Base-by-base conservation (phyloP, 2,113 vertebrate species). In the Megaceryle torquata region DNA sequence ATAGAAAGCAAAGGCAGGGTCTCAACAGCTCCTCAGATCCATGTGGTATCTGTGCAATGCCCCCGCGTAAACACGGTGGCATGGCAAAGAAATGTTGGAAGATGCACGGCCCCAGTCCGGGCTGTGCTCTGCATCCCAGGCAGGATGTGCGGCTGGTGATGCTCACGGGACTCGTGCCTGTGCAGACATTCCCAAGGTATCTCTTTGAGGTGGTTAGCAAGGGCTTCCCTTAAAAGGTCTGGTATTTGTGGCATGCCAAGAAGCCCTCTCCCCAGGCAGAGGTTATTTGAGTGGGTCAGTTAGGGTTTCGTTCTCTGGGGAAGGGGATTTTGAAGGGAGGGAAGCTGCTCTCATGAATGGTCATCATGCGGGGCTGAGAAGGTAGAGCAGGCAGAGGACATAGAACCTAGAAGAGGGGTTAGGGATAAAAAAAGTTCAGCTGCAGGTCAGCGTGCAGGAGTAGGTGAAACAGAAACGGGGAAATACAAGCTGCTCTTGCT, bases 201-300 rank as follows among this genome's bases (percentile, higher is more conserved):
- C 76, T 67, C 20, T 50, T 50, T 0, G 0, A 0, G 6, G 59
- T 24, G 33, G 10, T 51, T 43, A 54, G 29, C 75, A 5, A 63
- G 48, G 72, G 37, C 76, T 96, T 75, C 72, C 96, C 96, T 95
- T 97, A 96, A 95, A 96, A 96, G 96, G 95, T 10, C 57, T 94
- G 96, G 95, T 89, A 96, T 97, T 79, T 10, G 4, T 0, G 44
- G 94, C 84, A 92, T 54, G 91, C 37, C 16, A 3, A 85, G 82
- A 39, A 92, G 68, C 64, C 88, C 89, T 94, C 82, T 95, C 76
- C 96, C 77, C 76, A 78, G 37, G 41, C 70, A 71, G 81, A 60
- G 86, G 57, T 82, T 68, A 9, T 86, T 82, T 81, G 77, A 15
- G 64, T 3, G 85, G 46, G 71, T 37, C 68, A 18, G 37, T 48